Base-by-base conservation (phyloP, 2,888 invertebrate genomes). In the Saturnia japonica region DNA sequence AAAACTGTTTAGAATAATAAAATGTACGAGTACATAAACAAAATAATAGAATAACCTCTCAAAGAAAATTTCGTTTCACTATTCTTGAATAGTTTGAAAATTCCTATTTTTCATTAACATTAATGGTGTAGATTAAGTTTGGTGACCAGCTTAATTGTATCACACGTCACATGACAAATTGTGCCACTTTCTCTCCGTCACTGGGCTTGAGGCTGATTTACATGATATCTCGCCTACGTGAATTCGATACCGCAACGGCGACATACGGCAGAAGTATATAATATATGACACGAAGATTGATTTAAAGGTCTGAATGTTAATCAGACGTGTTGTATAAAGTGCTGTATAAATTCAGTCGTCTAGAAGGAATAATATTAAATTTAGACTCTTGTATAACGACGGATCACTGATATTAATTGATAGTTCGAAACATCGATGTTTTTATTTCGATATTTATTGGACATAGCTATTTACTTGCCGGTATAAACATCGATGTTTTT, bases 101-200 rank as follows among this genome's bases (percentile, higher is more conserved):
- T 47, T 19, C 47, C 16, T 47, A 16, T 19, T 47, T 47, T 19
- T 19, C 19, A 1, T 47, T 47, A 7, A 7, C 47, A 47, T 47
- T 47, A 19, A 47, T 47, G 34, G 34, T 34, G 47, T 47, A 47
- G 19, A 47, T 47, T 40, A 40, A 19, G 54, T 68, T 71, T 73
- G 73, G 76, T 72, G 73, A 75, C 73, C 72, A 70, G 72, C 76
- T 25, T 78, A 79, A 81, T 78, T 79, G 77, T 76, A 78, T 74
- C 76, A 72, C 72, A 71, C 75, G 74, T 74, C 76, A 72, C 72
- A 71, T 75, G 74, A 78, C 76, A 76, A 75, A 78, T 77, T 75
- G 76, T 78, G 76, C 75, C 74, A 74, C 81, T 81, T 81, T 81
- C 80, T 78, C 79, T 73, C 70, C 72, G 70, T 71, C 72, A 72